phyloP scores from a whole-genome alignment of 2,797 vertebrate species.

The Danio choprae region DNA sequence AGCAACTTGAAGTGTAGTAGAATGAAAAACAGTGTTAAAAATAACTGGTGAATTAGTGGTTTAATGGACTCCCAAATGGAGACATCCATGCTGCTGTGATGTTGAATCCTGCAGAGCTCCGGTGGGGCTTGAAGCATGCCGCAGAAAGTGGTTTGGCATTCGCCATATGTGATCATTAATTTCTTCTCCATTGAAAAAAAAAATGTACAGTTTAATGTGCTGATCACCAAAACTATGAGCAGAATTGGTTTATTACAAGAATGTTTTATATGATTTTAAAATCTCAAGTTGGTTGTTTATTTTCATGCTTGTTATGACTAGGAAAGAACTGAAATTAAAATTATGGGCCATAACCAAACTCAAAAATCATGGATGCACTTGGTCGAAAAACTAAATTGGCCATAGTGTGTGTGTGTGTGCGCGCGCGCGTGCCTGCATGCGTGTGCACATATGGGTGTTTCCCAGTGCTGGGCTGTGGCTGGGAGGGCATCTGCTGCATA shows the following conservation, averaged over 20 bases:
- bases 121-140: constrained; percentile 8
- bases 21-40: constrained; percentile 21
- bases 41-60: constrained; percentile 19
- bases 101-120: constrained; percentile 6
- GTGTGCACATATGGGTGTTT: too few relatives aligned
- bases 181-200: background rate
- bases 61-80: constrained; percentile 35
- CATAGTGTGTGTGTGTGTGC: too few relatives aligned
- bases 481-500: too few relatives aligned
- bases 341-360: too few relatives aligned
- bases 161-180: background rate
- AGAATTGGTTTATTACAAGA: background rate
- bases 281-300: too few relatives aligned
- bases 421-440: too few relatives aligned
- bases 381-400: too few relatives aligned
- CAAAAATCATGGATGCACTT: too few relatives aligned
- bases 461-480: too few relatives aligned
- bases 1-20: background rate
- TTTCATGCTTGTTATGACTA: too few relatives aligned
- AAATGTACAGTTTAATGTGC: background rate
- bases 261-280: too few relatives aligned
- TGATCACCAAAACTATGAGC: background rate
- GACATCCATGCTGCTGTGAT: background rate
- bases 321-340: too few relatives aligned
- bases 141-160: constrained; percentile 25